Evolutionary conservation across 2,797 vertebrate species (phyloP).

Genomic region (Pelochelys cantorii): DNA sequence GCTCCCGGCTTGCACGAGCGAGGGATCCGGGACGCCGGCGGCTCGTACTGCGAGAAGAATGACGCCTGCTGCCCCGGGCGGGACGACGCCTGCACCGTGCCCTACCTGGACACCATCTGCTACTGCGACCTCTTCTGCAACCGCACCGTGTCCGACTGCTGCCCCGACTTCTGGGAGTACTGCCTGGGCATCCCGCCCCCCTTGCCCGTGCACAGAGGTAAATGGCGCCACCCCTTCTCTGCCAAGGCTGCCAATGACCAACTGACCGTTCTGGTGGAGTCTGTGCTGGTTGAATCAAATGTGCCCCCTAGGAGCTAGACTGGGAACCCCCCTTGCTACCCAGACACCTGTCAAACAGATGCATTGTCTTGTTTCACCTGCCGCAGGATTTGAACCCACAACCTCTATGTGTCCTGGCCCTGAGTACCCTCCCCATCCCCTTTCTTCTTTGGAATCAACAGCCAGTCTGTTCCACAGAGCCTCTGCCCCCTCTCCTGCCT

Average conservation of each 20-base stretch:
- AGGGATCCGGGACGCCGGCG: slow-evolving; percentile 90
- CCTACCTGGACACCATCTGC: slow-evolving; percentile 95
- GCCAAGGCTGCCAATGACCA: no score
- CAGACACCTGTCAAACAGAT: neutral
- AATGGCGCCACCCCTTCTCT: neutral
- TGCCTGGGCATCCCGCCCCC: slow-evolving; percentile 85
- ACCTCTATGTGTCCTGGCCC: neutral
- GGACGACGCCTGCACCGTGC: slow-evolving; percentile 90
- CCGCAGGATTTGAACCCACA: neutral
- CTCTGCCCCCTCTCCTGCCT: neutral
- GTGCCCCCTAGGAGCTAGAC: neutral
- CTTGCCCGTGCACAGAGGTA: slow-evolving; percentile 67
- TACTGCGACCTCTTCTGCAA: slow-evolving; percentile 99
- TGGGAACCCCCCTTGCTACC: neutral
- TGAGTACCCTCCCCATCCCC: neutral
- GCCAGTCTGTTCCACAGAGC: neutral
- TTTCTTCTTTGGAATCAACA: neutral
- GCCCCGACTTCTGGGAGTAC: slow-evolving; percentile 96
- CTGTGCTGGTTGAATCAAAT: neutral
- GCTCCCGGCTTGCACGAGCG: slow-evolving; percentile 86
- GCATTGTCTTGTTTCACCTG: neutral
- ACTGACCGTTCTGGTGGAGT: neutral
- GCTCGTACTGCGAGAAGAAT: slow-evolving; percentile 90
- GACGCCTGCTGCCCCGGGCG: slow-evolving; percentile 92
- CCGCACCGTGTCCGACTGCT: slow-evolving; percentile 96